phyloP scores from a whole-genome alignment of 2,888 invertebrate species.

The Cyaniris semiargus region DNA sequence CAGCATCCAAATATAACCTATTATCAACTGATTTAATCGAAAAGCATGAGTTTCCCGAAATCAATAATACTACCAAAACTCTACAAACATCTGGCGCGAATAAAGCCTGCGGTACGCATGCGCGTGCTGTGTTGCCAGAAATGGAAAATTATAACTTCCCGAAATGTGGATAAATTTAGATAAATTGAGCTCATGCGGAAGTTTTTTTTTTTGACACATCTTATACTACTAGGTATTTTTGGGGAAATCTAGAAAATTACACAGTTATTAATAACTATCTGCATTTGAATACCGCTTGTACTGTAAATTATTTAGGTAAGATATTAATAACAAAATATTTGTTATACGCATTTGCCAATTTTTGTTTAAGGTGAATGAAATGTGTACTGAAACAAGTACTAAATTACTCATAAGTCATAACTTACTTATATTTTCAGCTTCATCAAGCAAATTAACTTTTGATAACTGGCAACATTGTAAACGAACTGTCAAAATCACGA shows the following conservation, averaged over 20 bases:
- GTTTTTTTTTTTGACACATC: no score
- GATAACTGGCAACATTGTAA: conserved; percentile 48
- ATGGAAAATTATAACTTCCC: background rate
- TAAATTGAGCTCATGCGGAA: background rate
- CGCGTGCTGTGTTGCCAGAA: conserved; percentile 56
- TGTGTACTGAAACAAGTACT: no score
- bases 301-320: no score
- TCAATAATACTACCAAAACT: conserved; percentile 74
- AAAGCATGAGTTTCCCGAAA: conserved; percentile 47
- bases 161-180: background rate
- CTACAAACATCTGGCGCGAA: conserved; percentile 67
- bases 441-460: background rate
- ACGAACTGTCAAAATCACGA: conserved; percentile 61
- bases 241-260: no score
- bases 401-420: background rate
- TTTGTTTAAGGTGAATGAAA: no score
- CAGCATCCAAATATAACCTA: conserved; percentile 24
- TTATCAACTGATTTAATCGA: conserved; percentile 37
- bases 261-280: no score
- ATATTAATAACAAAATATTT: no score
- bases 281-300: no score
- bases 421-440: background rate
- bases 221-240: no score
- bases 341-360: no score
- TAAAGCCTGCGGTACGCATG: conserved; percentile 59